These are phyloP conservation scores for Dolichotis patagonum DNA, from an alignment of 2,113 vertebrate genomes.

Conservation along the genomic window DNA sequence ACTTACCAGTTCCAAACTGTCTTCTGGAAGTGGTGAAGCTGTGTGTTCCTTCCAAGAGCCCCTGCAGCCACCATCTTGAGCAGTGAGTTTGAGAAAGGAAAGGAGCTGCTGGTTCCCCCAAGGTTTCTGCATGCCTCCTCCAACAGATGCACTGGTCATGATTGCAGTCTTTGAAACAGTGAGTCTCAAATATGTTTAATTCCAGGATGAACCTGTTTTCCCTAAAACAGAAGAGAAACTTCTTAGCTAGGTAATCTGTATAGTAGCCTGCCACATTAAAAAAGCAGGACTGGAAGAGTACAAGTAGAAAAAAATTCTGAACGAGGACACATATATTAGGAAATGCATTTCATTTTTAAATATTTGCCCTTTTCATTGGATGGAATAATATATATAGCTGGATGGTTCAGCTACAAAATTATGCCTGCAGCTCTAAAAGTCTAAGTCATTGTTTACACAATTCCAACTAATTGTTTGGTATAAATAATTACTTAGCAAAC, in stretches of 20 bases:
- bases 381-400: conserved; percentile 3
- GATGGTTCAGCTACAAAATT: conserved; percentile 46
- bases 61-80: not conserved
- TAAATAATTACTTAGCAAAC: conserved; percentile 75
- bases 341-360: conserved; percentile 2
- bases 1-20: not conserved
- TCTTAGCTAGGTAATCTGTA: not conserved
- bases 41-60: not conserved
- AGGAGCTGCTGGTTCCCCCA: not conserved
- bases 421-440: conserved; percentile 28
- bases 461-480: conserved; percentile 71
- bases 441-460: conserved; percentile 69
- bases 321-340: not conserved
- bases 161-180: not conserved
- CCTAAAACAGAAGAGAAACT: not conserved
- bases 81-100: not conserved
- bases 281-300: not conserved
- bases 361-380: not conserved
- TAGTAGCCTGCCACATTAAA: not conserved
- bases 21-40: not conserved
- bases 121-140: not conserved
- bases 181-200: not conserved
- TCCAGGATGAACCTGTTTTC: not conserved
- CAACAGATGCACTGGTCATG: not conserved
- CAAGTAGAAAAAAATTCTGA: not conserved